phyloP scores from a whole-genome alignment of 1,140 invertebrate genomes.

The Anastrepha ludens region DNA sequence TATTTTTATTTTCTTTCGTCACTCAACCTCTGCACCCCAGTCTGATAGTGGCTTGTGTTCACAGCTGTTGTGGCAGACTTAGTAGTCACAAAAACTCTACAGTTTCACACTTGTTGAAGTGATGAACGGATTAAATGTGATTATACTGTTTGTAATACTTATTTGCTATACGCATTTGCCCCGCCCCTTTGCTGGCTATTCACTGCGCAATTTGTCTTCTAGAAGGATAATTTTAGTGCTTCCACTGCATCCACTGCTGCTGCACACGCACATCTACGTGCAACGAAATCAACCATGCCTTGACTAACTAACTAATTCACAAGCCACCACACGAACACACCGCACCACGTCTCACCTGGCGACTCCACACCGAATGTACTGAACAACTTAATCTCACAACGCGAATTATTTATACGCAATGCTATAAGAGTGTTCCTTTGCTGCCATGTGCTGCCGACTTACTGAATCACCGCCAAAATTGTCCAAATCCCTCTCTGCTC shows the following conservation, averaged over 20 bases:
- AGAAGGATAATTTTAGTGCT: neutral
- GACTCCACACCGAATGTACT: neutral
- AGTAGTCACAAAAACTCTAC: neutral
- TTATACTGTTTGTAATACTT: constrained; percentile 35
- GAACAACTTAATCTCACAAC: constrained; percentile 24
- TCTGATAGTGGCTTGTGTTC: too few species aligned
- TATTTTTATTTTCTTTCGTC: neutral
- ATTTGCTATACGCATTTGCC: constrained; percentile 7
- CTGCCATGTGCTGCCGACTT: neutral
- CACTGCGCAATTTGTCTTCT: constrained; percentile 36
- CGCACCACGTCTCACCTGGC: constrained; percentile 2
- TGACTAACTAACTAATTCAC: constrained; percentile 15
- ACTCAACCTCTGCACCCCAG: neutral
- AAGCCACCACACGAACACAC: constrained; percentile 1
- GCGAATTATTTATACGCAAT: constrained; percentile 7
- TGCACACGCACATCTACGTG: constrained; percentile 35
- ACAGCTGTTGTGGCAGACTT: too few species aligned
- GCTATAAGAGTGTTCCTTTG: neutral
- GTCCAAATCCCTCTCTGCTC: neutral
- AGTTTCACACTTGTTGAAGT: constrained; percentile 51
- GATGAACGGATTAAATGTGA: constrained; percentile 41
- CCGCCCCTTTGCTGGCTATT: neutral
- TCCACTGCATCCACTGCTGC: constrained; percentile 1
- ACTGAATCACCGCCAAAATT: constrained; percentile 18
- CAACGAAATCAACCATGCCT: constrained; percentile 26